These are phyloP conservation scores for Heterodera carotae DNA, from an alignment of 1,140 invertebrate species.

Conservation along the genomic window DNA sequence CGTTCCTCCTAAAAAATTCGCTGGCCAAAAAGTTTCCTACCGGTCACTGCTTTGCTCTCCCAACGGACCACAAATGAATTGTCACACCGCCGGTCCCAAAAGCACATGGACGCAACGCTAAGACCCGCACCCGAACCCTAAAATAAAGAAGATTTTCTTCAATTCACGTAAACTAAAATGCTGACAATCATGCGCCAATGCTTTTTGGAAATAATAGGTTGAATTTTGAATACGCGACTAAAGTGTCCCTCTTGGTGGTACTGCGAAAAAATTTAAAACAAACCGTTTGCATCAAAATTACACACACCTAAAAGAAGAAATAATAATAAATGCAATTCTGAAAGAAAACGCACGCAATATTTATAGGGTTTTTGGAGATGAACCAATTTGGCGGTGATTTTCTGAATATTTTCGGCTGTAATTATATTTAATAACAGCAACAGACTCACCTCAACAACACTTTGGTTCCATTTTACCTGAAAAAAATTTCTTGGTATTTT, in stretches of 20 bases:
- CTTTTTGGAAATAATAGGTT: neutral
- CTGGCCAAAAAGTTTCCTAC: too few species aligned
- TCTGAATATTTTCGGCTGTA: neutral
- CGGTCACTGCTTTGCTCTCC: neutral
- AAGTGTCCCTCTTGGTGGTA: too few species aligned
- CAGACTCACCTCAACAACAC: neutral
- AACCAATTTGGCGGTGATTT: neutral
- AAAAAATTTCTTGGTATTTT: neutral
- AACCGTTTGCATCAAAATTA: slow-evolving; percentile 6
- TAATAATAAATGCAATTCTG: neutral
- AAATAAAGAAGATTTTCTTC: neutral
- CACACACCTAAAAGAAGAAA: slow-evolving; percentile 2
- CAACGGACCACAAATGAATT: neutral
- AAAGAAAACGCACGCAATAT: slow-evolving; percentile 1
- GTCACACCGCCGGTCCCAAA: neutral
- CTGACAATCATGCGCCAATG: too few species aligned
- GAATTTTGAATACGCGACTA: too few species aligned
- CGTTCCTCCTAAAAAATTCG: too few species aligned
- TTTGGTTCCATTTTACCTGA: slow-evolving; percentile 5
- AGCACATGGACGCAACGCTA: neutral
- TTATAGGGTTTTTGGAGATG: neutral
- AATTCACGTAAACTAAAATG: too few species aligned
- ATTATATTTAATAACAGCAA: neutral
- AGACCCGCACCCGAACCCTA: neutral
- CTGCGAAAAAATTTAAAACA: too few species aligned